Evolutionary conservation across 2,797 vertebrate genomes (phyloP).

Genomic region (Coregonus ussuriensis): DNA sequence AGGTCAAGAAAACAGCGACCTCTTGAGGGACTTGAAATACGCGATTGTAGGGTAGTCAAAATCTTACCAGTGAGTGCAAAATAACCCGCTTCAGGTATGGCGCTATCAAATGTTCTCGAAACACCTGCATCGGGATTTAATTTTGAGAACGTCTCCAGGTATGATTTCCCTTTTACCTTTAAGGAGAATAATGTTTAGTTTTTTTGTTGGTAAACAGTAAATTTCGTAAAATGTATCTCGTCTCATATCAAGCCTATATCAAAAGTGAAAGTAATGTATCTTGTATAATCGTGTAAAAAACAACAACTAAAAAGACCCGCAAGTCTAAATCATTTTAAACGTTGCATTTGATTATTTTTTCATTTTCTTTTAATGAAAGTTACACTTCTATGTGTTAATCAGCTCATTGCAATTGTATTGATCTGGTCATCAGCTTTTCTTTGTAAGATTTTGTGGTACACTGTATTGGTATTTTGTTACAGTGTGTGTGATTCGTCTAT

Average conservation of each 20-base stretch:
- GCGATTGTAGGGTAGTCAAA: conserved; percentile 11
- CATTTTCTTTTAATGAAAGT: background rate
- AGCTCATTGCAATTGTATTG: background rate
- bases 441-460: background rate
- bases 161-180: background rate
- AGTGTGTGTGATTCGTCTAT: background rate
- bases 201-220: background rate
- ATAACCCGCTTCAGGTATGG: conserved; percentile 50
- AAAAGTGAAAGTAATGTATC: conserved; percentile 73
- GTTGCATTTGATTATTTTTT: background rate
- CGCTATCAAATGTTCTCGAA: conserved; percentile 58
- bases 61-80: conserved; percentile 12
- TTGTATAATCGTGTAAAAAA: background rate
- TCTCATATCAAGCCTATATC: conserved; percentile 1
- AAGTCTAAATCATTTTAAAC: background rate
- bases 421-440: background rate
- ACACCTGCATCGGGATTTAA: conserved; percentile 66
- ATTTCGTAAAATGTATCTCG: background rate
- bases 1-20: conserved; percentile 49
- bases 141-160: conserved; percentile 73
- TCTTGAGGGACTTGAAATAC: conserved; percentile 34
- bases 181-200: background rate
- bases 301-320: background rate
- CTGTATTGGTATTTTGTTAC: background rate
- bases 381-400: background rate